Evolutionary conservation across 2,797 vertebrate genomes (phyloP).

Genomic region (Stomatorhinus walkeri): DNA sequence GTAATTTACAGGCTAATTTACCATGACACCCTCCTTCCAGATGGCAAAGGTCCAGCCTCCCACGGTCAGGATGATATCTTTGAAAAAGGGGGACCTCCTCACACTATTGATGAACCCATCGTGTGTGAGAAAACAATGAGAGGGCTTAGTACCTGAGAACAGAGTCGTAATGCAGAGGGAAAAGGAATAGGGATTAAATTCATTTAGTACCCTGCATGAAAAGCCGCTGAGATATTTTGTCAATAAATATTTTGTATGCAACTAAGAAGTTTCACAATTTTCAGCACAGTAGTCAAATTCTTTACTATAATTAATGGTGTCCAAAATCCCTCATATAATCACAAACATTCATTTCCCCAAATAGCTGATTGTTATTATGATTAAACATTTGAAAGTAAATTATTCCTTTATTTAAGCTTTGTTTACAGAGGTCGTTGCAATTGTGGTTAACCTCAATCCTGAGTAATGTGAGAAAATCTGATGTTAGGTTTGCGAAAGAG

Average conservation of each 20-base stretch:
- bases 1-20: conserved; percentile 52
- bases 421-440: neutral
- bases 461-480: conserved; percentile 2
- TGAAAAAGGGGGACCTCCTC: conserved; percentile 81
- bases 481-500: neutral
- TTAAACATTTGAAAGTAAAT: conserved; percentile 10
- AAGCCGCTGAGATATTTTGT: neutral
- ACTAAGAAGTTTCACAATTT: neutral
- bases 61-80: conserved; percentile 73
- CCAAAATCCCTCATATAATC: conserved; percentile 21
- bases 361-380: conserved; percentile 20
- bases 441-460: conserved; percentile 12
- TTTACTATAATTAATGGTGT: conserved; percentile 15
- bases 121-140: conserved; percentile 53
- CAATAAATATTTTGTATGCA: neutral
- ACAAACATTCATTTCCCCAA: neutral
- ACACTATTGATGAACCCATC: conserved; percentile 67
- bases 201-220: neutral
- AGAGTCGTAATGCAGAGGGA: conserved; percentile 11
- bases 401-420: conserved; percentile 17
- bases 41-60: conserved; percentile 78
- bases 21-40: conserved; percentile 80
- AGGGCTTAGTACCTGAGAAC: conserved; percentile 66
- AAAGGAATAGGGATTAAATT: neutral
- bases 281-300: conserved; percentile 6